These are phyloP conservation scores for Aplysina aerophoba DNA, from an alignment of 37 sponge, comb jelly and placozoan species.

Conservation along the genomic window DNA sequence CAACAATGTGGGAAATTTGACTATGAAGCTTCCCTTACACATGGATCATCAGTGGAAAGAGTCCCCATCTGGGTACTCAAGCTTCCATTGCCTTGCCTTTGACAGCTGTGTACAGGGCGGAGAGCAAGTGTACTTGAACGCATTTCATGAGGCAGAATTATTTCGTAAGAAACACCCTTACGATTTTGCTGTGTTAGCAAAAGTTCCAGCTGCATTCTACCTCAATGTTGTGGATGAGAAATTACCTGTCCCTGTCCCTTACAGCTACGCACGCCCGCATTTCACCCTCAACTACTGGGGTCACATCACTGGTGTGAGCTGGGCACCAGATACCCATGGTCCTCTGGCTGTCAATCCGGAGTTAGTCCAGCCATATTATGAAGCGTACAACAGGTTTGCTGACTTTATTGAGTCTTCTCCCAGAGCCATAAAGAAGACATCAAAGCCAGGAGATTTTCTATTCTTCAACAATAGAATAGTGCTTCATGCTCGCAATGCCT, in stretches of 20 bases:
- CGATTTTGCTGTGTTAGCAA: neutral
- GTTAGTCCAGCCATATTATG: neutral
- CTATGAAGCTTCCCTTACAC: neutral
- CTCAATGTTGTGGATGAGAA: neutral
- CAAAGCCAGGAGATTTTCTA: neutral
- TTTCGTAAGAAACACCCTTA: neutral
- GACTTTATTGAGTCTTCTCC: neutral
- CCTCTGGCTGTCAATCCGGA: neutral
- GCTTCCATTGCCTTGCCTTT: neutral
- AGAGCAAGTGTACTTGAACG: neutral
- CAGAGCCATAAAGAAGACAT: neutral
- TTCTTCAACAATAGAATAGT: neutral
- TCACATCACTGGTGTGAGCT: neutral
- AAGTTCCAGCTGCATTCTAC: neutral
- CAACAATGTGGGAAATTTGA: neutral
- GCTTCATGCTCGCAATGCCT: neutral
- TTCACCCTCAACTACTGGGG: neutral
- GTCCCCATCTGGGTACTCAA: neutral
- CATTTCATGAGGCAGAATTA: neutral
- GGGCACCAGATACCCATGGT: neutral
- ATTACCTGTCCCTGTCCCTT: neutral
- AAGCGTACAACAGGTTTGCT: constrained; percentile 4
- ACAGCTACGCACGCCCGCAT: neutral
- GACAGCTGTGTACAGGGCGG: neutral
- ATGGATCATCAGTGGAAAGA: neutral